These are phyloP conservation scores for Abrostola triplasia DNA, from an alignment of 2,888 invertebrate genomes.

Conservation along the genomic window DNA sequence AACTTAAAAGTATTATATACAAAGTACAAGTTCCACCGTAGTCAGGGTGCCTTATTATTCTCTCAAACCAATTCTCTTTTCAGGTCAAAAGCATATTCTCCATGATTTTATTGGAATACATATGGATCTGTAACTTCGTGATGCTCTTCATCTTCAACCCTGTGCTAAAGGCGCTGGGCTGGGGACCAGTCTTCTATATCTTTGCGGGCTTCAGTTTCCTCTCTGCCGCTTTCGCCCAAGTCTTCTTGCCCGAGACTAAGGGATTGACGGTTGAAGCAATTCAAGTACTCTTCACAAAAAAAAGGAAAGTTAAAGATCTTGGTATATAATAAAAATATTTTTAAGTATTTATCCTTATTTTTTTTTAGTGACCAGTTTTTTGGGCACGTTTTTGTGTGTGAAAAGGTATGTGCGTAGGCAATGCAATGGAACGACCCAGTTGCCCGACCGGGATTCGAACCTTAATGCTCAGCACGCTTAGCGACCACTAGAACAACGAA, in stretches of 20 bases:
- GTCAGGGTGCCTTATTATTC: no score
- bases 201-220: slow-evolving; percentile 67
- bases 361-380: no score
- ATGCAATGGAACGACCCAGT: no score
- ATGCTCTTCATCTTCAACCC: slow-evolving; percentile 74
- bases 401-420: no score
- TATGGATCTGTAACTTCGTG: slow-evolving; percentile 71
- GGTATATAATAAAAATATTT: slow-evolving; percentile 12
- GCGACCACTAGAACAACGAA: no score
- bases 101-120: slow-evolving; percentile 71
- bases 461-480: no score
- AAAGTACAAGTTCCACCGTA: no score
- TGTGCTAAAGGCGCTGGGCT: slow-evolving; percentile 64
- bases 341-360: no score
- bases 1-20: no score
- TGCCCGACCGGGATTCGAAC: no score
- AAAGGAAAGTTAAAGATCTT: slow-evolving; percentile 24
- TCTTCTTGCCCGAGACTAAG: slow-evolving; percentile 71
- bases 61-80: slow-evolving; percentile 8
- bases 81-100: slow-evolving; percentile 72
- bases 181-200: slow-evolving; percentile 73
- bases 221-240: slow-evolving; percentile 58
- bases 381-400: no score
- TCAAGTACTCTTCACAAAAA: slow-evolving; percentile 59
- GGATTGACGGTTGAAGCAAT: slow-evolving; percentile 68